A percentile compares a stretch with the other conserved stretches of the same genome.
These are phyloP conservation scores for Lanistes nyassanus DNA, from an alignment of 1,140 invertebrate genomes.

Conservation along the genomic window DNA sequence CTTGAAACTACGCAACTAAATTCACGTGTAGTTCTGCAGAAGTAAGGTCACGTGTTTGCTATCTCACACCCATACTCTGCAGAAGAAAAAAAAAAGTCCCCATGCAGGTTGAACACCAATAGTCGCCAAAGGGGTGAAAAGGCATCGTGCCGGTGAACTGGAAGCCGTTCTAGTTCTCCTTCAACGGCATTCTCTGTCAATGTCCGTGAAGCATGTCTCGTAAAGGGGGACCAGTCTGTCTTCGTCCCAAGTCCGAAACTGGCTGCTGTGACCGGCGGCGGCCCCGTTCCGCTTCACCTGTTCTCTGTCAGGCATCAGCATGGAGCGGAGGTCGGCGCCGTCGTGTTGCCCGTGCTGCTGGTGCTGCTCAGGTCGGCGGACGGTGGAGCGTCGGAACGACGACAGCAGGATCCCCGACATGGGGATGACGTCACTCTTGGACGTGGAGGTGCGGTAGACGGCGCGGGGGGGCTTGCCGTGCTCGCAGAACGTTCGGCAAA, in stretches of 20 bases:
- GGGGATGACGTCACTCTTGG: slow-evolving; percentile 13
- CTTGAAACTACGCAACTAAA: too few species aligned
- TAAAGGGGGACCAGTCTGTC: neutral
- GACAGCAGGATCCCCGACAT: neutral
- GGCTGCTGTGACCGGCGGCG: neutral
- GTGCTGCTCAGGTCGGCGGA: neutral
- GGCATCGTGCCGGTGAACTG: too few species aligned
- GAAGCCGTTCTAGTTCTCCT: too few species aligned
- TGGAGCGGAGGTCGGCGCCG: neutral
- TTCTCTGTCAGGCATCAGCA: neutral
- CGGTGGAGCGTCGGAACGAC: neutral
- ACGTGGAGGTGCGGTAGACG: neutral
- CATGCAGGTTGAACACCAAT: too few species aligned
- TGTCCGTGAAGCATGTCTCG: neutral
- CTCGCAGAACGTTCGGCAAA: slow-evolving; percentile 73
- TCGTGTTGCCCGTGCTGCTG: neutral
- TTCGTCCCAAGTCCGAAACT: neutral
- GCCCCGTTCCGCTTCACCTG: neutral
- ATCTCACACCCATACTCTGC: too few species aligned
- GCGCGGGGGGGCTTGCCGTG: neutral
- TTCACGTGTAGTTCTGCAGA: too few species aligned
- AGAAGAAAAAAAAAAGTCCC: too few species aligned
- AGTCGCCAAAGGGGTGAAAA: too few species aligned
- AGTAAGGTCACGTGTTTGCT: too few species aligned
- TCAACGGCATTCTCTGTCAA: neutral